Percentiles rank a stretch among this genome's conserved stretches.
These are phyloP conservation scores for Chionoecetes opilio DNA, from an alignment of 1,140 invertebrate genomes.

Conservation along the genomic window DNA sequence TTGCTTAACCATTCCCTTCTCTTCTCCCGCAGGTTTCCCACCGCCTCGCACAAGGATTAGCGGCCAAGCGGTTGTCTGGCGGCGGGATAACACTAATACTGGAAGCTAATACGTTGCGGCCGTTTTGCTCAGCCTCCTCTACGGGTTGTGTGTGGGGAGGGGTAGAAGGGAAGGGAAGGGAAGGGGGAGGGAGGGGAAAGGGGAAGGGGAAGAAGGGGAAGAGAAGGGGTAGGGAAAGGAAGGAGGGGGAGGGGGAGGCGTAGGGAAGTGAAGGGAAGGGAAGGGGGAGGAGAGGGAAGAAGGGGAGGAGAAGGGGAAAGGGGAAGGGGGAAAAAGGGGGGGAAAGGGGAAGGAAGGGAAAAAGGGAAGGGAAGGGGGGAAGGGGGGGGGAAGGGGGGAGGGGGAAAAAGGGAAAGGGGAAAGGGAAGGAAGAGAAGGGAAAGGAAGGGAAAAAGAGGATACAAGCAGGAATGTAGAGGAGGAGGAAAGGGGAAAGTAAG, in stretches of 20 bases:
- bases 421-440: not conserved
- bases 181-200: not conserved
- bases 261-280: not conserved
- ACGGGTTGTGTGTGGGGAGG: not conserved
- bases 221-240: not conserved
- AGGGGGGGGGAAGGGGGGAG: not conserved
- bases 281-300: not conserved
- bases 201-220: not conserved
- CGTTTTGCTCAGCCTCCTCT: not conserved
- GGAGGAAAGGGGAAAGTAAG: no score
- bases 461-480: no score
- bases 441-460: not conserved
- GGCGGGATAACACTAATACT: not conserved
- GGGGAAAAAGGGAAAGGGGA: not conserved
- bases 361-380: not conserved
- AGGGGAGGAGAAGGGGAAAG: not conserved
- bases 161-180: not conserved
- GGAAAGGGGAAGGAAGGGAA: not conserved
- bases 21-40: not conserved
- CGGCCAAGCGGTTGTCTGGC: not conserved
- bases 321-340: not conserved
- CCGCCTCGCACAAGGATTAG: not conserved
- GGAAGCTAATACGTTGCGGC: not conserved
- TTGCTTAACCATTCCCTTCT: not conserved
- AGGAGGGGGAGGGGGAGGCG: not conserved